phyloP scores from a whole-genome alignment of 2,113 vertebrate genomes.

The Poecilia latipinna region DNA sequence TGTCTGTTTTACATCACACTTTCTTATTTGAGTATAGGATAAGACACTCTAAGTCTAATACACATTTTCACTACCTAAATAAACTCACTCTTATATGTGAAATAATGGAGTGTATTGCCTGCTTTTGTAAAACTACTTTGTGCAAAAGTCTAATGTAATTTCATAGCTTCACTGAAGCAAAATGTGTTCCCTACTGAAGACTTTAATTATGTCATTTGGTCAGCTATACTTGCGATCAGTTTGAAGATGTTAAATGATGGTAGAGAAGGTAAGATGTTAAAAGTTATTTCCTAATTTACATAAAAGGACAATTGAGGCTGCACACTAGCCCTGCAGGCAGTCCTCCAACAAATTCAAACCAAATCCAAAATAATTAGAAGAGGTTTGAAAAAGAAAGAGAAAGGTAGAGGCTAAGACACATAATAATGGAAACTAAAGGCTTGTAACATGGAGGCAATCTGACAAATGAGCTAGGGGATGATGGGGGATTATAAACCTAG shows the following conservation, averaged over 20 bases:
- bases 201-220: background rate
- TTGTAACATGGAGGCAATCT: background rate
- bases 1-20: background rate
- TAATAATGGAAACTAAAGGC: conserved; percentile 1
- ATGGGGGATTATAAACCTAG: background rate
- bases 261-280: background rate
- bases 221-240: background rate
- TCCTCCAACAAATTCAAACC: background rate
- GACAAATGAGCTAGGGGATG: background rate
- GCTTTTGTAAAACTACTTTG: background rate
- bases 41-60: background rate
- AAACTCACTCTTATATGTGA: conserved; percentile 2
- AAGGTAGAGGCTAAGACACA: background rate
- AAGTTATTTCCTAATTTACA: background rate
- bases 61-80: background rate
- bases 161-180: background rate
- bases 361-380: background rate
- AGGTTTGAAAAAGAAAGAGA: background rate
- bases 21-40: conserved; percentile 5
- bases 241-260: background rate
- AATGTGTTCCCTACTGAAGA: conserved; percentile 4
- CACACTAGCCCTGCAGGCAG: background rate
- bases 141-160: background rate
- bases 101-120: background rate
- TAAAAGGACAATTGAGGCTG: background rate